These are phyloP conservation scores for Cyrtorhinus lividipennis DNA, from an alignment of 1,140 invertebrate genomes.

Conservation along the genomic window DNA sequence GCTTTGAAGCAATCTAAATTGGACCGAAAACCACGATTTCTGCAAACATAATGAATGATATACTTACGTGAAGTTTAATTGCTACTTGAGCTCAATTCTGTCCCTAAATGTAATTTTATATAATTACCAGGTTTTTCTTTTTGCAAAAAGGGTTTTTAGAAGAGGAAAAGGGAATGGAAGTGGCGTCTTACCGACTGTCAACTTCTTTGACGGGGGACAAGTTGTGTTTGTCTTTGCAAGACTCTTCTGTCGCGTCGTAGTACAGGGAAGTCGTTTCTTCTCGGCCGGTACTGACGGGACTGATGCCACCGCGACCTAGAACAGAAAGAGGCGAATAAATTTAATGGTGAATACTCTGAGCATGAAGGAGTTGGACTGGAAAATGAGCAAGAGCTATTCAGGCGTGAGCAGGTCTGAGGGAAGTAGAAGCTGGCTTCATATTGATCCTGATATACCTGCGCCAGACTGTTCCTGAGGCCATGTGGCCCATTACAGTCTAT, in stretches of 20 bases:
- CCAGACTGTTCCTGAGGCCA: too few relatives aligned
- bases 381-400: too few relatives aligned
- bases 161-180: background rate
- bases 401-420: too few relatives aligned
- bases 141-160: background rate
- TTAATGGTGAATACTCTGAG: too few relatives aligned
- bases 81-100: background rate
- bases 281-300: constrained; percentile 33
- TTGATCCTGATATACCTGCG: too few relatives aligned
- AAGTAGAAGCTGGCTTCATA: too few relatives aligned
- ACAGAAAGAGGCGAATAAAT: background rate
- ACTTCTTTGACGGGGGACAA: constrained; percentile 24
- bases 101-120: background rate
- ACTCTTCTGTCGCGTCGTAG: constrained; percentile 43
- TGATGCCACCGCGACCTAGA: constrained; percentile 26
- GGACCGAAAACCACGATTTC: background rate
- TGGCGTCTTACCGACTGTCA: constrained; percentile 16
- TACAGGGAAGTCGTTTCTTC: constrained; percentile 47
- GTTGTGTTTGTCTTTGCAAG: constrained; percentile 23
- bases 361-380: constrained; percentile 9
- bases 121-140: background rate
- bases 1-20: constrained; percentile 7
- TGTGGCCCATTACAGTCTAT: too few relatives aligned
- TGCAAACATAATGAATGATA: background rate
- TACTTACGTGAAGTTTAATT: constrained; percentile 5